Evolutionary conservation across 2,797 vertebrate species (phyloP), one percentile per base, ranked within the genome.

Genomic region (Darevskia nairensis): DNA sequence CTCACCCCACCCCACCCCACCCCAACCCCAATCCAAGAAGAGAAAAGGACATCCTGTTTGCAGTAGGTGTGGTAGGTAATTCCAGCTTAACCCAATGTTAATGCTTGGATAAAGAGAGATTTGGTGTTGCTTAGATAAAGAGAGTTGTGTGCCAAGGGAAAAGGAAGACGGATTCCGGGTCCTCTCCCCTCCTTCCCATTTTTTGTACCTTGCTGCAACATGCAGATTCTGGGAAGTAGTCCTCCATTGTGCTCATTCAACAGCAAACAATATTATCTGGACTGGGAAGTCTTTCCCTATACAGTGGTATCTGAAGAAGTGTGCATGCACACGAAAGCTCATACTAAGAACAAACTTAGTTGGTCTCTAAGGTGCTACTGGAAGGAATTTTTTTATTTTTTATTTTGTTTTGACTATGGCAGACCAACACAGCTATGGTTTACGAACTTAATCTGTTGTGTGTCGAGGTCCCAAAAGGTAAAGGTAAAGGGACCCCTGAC

Each of bases 21-120:
- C 46, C 9, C 9, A 46, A 21, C 46, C 69, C 29, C 21, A 23
- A 11, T 7, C 41, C 35, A 74, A 79, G 32, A 21, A 77, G n/a
- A 46, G 64, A 55, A 61, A 76, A 68, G 25, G 61, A 44, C 61
- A 84, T 86, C 44, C 90, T 86, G 68, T 75, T 86, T 82, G 68
- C 8, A 41, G 32, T 74, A 86, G 68, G 75, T 76, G 75, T 75
- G 72, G 84, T 44, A 80, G 61, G 46, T 81, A n/a, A 75, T 61
- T 44, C 69, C 55, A 80, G 61, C 9, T 80, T 76, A 25, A 74
- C 21, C 75, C 64, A 88, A 83, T 35, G 39, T 23, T 74, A 44
- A 41, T 50, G 10, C 59, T 55, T 71, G 10, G 29, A 71, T 29
- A 71, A 13, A 35, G 23, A 6, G 69, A 66, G 78, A 21, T 74